These are phyloP conservation scores for Calliphora vicina DNA, from an alignment of 1,140 invertebrate species.

Conservation along the genomic window DNA sequence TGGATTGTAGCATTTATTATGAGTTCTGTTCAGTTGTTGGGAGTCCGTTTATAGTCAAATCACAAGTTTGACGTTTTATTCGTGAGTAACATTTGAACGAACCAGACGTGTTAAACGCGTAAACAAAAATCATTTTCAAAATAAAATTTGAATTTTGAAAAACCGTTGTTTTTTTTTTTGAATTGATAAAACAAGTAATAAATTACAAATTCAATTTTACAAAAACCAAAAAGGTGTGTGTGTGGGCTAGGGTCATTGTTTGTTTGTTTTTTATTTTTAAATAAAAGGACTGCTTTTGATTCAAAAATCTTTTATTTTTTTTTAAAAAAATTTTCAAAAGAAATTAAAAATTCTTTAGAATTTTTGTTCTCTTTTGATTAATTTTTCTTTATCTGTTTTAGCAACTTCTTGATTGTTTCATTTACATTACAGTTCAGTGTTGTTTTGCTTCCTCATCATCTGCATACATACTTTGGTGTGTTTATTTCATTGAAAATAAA, in stretches of 20 bases:
- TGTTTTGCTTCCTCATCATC: too few species aligned
- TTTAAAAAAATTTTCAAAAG: too few species aligned
- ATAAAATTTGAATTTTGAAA: neutral
- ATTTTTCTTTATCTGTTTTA: neutral
- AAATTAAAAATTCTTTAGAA: too few species aligned
- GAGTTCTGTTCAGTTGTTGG: neutral
- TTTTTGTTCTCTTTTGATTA: neutral
- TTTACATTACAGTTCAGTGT: too few species aligned
- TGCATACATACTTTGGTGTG: too few species aligned
- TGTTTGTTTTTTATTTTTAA: neutral
- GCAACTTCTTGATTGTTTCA: too few species aligned
- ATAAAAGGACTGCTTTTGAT: too few species aligned
- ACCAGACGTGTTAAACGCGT: constrained; percentile 10
- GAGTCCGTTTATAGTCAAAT: constrained; percentile 25
- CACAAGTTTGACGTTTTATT: constrained; percentile 22
- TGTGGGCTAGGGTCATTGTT: neutral
- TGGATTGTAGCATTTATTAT: neutral
- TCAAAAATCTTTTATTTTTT: too few species aligned
- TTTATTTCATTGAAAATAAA: neutral
- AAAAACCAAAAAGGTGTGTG: constrained; percentile 12
- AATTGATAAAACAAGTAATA: neutral
- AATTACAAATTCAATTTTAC: too few species aligned
- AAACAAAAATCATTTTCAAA: neutral
- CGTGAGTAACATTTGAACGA: constrained; percentile 18
- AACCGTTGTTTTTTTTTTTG: neutral